Evolutionary conservation across 2,797 vertebrate species (phyloP), one percentile per base, ranked within the genome.

Genomic region (Cryptoprocta ferox): DNA sequence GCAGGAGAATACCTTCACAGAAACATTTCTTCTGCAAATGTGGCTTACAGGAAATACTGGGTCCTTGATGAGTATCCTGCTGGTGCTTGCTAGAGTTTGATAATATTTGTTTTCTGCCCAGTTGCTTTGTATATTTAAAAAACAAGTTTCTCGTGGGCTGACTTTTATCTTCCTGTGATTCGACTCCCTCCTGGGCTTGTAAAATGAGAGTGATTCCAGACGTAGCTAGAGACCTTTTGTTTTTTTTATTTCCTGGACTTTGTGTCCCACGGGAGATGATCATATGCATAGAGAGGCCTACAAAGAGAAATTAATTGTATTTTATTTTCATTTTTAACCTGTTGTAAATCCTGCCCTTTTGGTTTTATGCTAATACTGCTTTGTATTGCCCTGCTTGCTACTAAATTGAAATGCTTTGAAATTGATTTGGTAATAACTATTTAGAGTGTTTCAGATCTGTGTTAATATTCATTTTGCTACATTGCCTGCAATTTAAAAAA

Each of bases 361-460:
- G 83, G 56, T 96, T 97, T 97, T 92, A 85, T 92, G 82, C 92
- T 95, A 90, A 92, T 89, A 10, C 70, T 45, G 50, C 66, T 61
- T 91, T 90, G 71, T 88, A 56, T 71, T 66, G 18, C 89, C 70
- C 61, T 92, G 42, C 84, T 78, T 16, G n/a, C 63, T 70, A 65
- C 81, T 48, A 91, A 94, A 87, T 71, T 91, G 59, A 90, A 91
- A 95, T 93, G 84, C 93, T 96, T 97, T 76, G 71, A 96, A 97
- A 95, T 71, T 97, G 97, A 97, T 95, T 97, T 88, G 84, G 82
- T 97, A 97, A 97, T 97, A 95, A 95, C 94, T 97, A 94, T 97
- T 97, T 97, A 81, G 93, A 84, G 66, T 91, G 85, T 97, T 97
- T 95, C 73, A 97, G 71, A 96, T 97, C 85, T 96, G 78, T 95